A percentile compares a stretch with the other conserved stretches of the same genome.
Evolutionary conservation across 1,140 invertebrate genomes (phyloP).

Genomic region (Oedothorax gibbosus): DNA sequence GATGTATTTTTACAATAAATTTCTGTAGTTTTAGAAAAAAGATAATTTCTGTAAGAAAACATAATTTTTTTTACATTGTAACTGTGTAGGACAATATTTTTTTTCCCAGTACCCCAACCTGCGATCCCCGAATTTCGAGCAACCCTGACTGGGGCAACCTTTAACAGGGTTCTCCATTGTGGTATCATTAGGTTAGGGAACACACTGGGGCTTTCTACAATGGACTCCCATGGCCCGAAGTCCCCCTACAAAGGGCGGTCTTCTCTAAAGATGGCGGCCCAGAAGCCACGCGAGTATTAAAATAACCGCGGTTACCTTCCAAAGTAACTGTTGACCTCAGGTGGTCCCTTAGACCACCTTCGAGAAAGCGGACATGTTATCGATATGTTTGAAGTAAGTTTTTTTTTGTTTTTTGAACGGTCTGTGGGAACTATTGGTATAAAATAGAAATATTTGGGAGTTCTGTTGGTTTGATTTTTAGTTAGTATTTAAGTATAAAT

Average conservation of each 20-base stretch:
- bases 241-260: slow-evolving; percentile 32
- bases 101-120: neutral
- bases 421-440: too few relatives aligned
- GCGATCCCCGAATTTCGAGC: neutral
- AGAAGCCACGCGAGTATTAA: slow-evolving; percentile 57
- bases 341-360: slow-evolving; percentile 52
- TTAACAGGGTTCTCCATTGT: slow-evolving; percentile 29
- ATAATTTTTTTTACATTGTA: too few relatives aligned
- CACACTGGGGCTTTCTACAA: slow-evolving; percentile 4
- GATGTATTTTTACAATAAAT: too few relatives aligned
- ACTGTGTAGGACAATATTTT: too few relatives aligned
- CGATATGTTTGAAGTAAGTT: too few relatives aligned
- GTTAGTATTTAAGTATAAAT: too few relatives aligned
- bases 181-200: slow-evolving; percentile 45
- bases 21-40: too few relatives aligned
- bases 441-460: too few relatives aligned
- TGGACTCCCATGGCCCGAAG: slow-evolving; percentile 1
- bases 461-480: too few relatives aligned
- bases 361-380: too few relatives aligned
- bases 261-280: slow-evolving; percentile 47
- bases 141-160: slow-evolving; percentile 19
- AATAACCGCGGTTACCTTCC: slow-evolving; percentile 51
- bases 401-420: too few relatives aligned
- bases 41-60: too few relatives aligned
- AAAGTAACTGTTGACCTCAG: slow-evolving; percentile 38